These are phyloP conservation scores for Caenorhabditis briggsae DNA, from an alignment of 1,140 invertebrate species.

Conservation along the genomic window DNA sequence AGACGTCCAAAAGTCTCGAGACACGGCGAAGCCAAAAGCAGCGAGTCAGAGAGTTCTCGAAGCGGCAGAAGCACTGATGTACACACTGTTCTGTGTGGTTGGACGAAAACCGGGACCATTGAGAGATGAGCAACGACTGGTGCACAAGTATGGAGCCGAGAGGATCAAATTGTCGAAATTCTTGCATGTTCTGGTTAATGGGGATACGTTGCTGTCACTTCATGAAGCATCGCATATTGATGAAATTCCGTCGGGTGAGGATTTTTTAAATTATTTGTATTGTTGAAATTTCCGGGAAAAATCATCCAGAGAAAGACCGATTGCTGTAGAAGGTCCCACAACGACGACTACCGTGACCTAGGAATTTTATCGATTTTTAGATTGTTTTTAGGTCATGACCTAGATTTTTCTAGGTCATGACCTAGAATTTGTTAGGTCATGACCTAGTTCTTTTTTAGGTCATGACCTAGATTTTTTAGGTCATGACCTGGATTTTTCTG, in stretches of 20 bases:
- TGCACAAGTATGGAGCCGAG: slow-evolving; percentile 72
- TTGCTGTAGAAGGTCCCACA: too few species aligned
- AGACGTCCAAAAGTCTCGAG: slow-evolving; percentile 38
- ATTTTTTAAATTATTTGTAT: too few species aligned
- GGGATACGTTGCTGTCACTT: slow-evolving; percentile 72
- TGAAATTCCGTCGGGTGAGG: slow-evolving; percentile 66
- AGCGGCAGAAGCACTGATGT: slow-evolving; percentile 72
- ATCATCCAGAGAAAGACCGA: too few species aligned
- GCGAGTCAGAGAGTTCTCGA: slow-evolving; percentile 75
- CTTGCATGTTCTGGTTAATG: slow-evolving; percentile 73
- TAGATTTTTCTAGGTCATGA: too few species aligned
- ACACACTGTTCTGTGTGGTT: slow-evolving; percentile 69
- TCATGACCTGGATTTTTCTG: too few species aligned
- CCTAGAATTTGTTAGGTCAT: too few species aligned
- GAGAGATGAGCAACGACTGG: slow-evolving; percentile 69
- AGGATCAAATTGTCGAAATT: slow-evolving; percentile 70
- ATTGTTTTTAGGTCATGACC: too few species aligned
- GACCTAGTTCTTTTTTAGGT: too few species aligned
- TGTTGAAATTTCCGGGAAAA: background rate
- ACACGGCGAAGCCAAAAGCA: slow-evolving; percentile 73
- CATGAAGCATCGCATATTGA: slow-evolving; percentile 74
- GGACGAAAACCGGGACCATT: slow-evolving; percentile 53
- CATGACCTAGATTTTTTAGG: too few species aligned
- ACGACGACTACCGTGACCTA: too few species aligned
- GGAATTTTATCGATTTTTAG: too few species aligned